Evolutionary conservation across 2,888 invertebrate species (phyloP).

Genomic region (Erpobdella octoculata): DNA sequence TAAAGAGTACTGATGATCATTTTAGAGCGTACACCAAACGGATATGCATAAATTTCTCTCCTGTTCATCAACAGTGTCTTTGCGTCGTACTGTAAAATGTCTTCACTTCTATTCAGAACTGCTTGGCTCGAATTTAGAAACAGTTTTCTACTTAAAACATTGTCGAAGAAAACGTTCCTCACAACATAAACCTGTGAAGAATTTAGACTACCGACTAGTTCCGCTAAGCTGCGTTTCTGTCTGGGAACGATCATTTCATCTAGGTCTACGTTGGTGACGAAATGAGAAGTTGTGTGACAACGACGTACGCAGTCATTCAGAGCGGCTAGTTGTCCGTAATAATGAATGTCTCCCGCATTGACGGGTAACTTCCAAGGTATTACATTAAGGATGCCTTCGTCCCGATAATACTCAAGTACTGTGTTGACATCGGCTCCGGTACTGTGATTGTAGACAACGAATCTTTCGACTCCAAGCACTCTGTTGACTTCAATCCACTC

Average conservation of each 20-base stretch:
- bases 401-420: conserved; percentile 25
- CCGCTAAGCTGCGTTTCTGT: not conserved
- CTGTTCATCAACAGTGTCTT: conserved; percentile 59
- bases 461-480: conserved; percentile 35
- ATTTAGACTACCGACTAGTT: not conserved
- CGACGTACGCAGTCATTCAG: conserved; percentile 37
- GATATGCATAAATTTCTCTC: conserved; percentile 72
- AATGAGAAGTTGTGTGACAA: conserved; percentile 31
- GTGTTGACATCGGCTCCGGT: conserved; percentile 22
- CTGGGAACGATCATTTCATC: conserved; percentile 35
- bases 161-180: conserved; percentile 75
- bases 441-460: conserved; percentile 36
- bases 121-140: not conserved
- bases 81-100: not conserved
- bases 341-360: conserved; percentile 33
- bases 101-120: conserved; percentile 28
- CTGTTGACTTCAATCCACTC: conserved; percentile 36
- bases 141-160: conserved; percentile 69
- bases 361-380: conserved; percentile 35
- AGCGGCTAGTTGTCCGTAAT: conserved; percentile 36
- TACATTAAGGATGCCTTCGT: conserved; percentile 32
- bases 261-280: conserved; percentile 34
- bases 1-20: conserved; percentile 76
- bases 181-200: conserved; percentile 82
- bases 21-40: conserved; percentile 68